These are phyloP conservation scores for Cladorhizidae sp. DNA, from an alignment of 37 sponge, comb jelly and placozoan species.

Conservation along the genomic window DNA sequence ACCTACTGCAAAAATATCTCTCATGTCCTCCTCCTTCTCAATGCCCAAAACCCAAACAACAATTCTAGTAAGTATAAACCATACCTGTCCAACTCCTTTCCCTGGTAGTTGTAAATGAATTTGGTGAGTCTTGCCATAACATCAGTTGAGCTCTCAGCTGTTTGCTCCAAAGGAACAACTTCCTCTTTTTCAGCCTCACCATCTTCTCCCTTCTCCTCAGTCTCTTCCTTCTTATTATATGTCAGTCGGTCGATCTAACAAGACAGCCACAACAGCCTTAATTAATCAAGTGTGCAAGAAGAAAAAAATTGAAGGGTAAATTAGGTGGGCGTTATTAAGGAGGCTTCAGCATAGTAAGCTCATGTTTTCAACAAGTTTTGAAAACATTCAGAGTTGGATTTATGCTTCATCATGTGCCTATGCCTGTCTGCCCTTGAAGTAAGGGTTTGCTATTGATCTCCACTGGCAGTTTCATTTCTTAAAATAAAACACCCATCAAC, in stretches of 20 bases:
- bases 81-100: conserved; percentile 5
- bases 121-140: conserved; percentile 61
- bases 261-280: neutral
- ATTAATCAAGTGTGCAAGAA: too few species aligned
- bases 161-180: neutral
- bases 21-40: neutral
- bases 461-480: too few species aligned
- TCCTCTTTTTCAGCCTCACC: neutral
- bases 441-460: too few species aligned
- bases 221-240: neutral
- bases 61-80: neutral
- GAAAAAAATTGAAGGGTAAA: too few species aligned
- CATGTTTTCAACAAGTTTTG: neutral
- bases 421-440: too few species aligned
- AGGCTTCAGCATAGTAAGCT: conserved; percentile 3
- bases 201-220: neutral
- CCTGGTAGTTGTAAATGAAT: conserved; percentile 69
- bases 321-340: neutral
- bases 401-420: conserved; percentile 13
- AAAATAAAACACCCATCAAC: too few species aligned
- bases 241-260: conserved; percentile 16
- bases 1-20: neutral
- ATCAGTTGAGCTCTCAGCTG: conserved; percentile 19
- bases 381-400: conserved; percentile 9
- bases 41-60: too few species aligned